Conservation (phyloP, 2,888 invertebrate species). For the Pocota personata region DNA sequence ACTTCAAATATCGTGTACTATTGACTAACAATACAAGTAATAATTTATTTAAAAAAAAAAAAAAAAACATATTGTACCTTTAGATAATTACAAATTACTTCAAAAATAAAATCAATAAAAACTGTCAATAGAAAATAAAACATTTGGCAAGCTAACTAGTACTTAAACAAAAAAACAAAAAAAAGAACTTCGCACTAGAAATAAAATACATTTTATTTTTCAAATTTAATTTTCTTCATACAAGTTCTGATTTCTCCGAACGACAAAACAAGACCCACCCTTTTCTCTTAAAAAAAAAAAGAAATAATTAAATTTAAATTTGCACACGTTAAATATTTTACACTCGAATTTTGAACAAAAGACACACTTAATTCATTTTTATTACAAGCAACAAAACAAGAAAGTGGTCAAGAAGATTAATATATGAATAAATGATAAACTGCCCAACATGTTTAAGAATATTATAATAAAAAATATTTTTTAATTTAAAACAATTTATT, state of each 20-base stretch:
- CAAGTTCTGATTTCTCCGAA: constrained; percentile 56
- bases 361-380: constrained; percentile 62
- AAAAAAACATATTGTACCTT: constrained; percentile 70
- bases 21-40: constrained; percentile 69
- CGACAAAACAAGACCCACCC: constrained; percentile 67
- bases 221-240: constrained; percentile 47
- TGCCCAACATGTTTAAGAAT: constrained; percentile 69
- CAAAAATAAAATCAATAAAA: constrained; percentile 61
- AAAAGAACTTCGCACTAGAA: constrained; percentile 59
- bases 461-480: constrained; percentile 62
- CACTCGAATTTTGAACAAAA: constrained; percentile 63
- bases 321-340: constrained; percentile 73
- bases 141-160: constrained; percentile 65
- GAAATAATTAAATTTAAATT: constrained; percentile 17
- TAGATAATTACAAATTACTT: constrained; percentile 72
- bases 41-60: constrained; percentile 65
- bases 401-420: constrained; percentile 57
- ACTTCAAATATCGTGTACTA: constrained; percentile 73
- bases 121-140: constrained; percentile 62
- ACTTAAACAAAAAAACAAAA: constrained; percentile 33
- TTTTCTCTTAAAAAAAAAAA: constrained; percentile 47
- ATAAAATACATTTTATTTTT: constrained; percentile 50
- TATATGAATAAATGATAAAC: constrained; percentile 69
- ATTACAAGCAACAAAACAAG: constrained; percentile 59
- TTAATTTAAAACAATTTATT: constrained; percentile 64